Evolutionary conservation across 2,797 vertebrate species (phyloP).

Genomic region (Synaphobranchus kaupii): DNA sequence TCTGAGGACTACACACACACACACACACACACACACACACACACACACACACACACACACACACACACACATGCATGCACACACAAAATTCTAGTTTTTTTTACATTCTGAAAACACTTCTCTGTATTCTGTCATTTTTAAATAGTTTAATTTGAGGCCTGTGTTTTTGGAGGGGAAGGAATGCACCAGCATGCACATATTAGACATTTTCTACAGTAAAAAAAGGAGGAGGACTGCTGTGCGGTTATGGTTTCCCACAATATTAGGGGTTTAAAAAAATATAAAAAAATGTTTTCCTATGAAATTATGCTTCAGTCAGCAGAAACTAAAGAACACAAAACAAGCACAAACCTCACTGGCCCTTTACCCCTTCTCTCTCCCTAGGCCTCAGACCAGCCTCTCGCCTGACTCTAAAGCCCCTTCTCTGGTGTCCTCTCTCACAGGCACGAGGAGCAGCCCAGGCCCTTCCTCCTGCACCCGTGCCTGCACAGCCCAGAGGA

Average conservation of each 20-base stretch:
- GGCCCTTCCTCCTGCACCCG: constrained; percentile 74
- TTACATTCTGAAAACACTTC: too few relatives aligned
- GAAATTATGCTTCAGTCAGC: background rate
- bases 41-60: background rate
- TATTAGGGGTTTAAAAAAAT: too few relatives aligned
- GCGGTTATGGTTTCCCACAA: too few relatives aligned
- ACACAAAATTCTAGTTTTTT: background rate
- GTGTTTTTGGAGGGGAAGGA: background rate
- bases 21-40: background rate
- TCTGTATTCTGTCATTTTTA: too few relatives aligned
- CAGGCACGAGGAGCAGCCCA: constrained; percentile 76
- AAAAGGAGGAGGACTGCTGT: too few relatives aligned
- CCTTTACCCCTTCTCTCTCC: background rate
- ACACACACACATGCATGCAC: background rate
- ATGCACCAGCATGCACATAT: too few relatives aligned
- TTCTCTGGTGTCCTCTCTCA: background rate
- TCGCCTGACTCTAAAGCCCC: background rate
- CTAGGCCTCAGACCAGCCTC: background rate
- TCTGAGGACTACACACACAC: background rate
- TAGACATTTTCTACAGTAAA: too few relatives aligned
- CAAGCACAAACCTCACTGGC: background rate
- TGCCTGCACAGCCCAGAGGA: constrained; percentile 73
- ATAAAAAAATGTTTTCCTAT: background rate
- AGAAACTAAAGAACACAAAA: background rate
- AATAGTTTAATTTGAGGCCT: background rate